These are phyloP conservation scores for Balaeniceps rex DNA, from an alignment of 2,113 vertebrate genomes.

Conservation along the genomic window DNA sequence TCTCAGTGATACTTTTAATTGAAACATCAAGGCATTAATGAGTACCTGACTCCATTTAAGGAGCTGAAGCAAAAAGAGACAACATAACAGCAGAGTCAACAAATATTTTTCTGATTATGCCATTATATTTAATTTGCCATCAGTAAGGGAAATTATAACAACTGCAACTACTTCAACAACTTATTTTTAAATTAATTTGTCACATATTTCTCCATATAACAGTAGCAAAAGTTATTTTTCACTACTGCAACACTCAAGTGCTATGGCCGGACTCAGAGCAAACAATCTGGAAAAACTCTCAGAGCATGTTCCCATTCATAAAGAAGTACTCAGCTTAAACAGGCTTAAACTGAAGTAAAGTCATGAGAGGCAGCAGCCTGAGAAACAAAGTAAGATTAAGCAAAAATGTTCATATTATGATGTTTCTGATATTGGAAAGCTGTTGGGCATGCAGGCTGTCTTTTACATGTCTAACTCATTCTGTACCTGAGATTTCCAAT, in stretches of 20 bases:
- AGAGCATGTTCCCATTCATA: neutral
- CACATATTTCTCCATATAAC: neutral
- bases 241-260: neutral
- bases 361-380: neutral
- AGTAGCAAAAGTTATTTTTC: neutral
- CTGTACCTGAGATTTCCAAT: neutral
- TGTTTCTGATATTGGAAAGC: neutral
- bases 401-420: neutral
- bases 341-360: neutral
- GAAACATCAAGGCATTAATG: neutral
- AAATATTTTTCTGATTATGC: neutral
- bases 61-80: neutral
- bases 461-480: neutral
- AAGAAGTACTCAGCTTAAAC: neutral
- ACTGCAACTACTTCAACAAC: neutral
- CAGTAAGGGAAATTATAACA: neutral
- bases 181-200: neutral
- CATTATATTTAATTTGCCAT: neutral
- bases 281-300: neutral
- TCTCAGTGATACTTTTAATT: neutral
- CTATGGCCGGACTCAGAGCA: neutral
- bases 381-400: neutral
- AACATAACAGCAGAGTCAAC: neutral
- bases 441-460: neutral
- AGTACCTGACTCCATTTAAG: neutral